Percentiles rank a stretch among this genome's conserved stretches.
Evolutionary conservation across 2,888 invertebrate species (phyloP).

Genomic region (Eilema caniola): DNA sequence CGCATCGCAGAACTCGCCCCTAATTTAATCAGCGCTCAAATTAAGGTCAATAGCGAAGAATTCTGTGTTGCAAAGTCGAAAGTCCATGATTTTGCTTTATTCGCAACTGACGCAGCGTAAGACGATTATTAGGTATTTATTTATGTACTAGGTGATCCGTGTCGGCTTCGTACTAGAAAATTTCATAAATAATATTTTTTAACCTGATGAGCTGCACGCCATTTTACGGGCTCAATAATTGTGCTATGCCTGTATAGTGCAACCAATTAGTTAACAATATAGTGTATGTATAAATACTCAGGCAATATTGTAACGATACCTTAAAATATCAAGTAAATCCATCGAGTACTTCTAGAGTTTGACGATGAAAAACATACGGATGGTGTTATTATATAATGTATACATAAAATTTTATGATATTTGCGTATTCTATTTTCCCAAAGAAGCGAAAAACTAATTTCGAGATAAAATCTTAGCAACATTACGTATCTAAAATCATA

Average conservation of each 20-base stretch:
- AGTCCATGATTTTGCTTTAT: slow-evolving; percentile 40
- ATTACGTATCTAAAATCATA: slow-evolving; percentile 31
- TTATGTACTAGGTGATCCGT: slow-evolving; percentile 13
- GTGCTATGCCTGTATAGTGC: background rate
- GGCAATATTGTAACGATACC: too few species aligned
- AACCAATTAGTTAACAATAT: background rate
- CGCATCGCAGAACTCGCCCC: slow-evolving; percentile 65
- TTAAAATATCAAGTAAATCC: background rate
- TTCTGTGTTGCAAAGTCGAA: slow-evolving; percentile 42
- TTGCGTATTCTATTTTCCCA: slow-evolving; percentile 47
- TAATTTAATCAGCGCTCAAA: slow-evolving; percentile 72
- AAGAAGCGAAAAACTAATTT: slow-evolving; percentile 30
- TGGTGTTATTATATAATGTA: background rate
- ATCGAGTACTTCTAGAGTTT: background rate
- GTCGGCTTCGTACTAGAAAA: background rate
- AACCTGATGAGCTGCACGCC: background rate
- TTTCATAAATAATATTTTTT: background rate
- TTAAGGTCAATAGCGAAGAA: slow-evolving; percentile 70
- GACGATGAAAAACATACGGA: background rate
- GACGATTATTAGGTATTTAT: slow-evolving; percentile 34
- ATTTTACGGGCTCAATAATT: background rate
- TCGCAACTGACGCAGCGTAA: slow-evolving; percentile 35
- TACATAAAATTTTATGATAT: slow-evolving; percentile 25
- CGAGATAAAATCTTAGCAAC: slow-evolving; percentile 26
- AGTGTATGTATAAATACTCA: background rate